A percentile compares a stretch with the other conserved stretches of the same genome.
phyloP scores from a whole-genome alignment of 1,140 invertebrate genomes.

The Drosophila arawakana region DNA sequence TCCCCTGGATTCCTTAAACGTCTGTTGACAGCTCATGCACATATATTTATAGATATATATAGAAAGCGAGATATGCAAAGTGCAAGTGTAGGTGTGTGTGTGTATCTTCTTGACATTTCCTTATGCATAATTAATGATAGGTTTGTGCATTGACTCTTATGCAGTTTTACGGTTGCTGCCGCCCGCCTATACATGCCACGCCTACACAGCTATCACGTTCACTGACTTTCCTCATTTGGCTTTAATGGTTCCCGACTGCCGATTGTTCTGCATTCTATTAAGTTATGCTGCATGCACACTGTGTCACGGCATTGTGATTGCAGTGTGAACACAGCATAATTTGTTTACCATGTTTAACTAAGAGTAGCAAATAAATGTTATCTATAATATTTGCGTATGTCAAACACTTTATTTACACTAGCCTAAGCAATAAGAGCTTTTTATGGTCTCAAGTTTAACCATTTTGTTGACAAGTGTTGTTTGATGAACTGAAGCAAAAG shows the following conservation, averaged over 20 bases:
- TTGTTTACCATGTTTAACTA: neutral
- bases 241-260: slow-evolving; percentile 20
- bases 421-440: neutral
- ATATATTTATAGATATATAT: slow-evolving; percentile 4
- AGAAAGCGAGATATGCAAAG: neutral
- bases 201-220: neutral
- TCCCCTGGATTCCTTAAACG: neutral
- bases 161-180: slow-evolving; percentile 45
- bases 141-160: slow-evolving; percentile 36
- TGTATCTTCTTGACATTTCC: slow-evolving; percentile 19
- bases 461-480: slow-evolving; percentile 7
- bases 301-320: too few relatives aligned
- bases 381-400: neutral
- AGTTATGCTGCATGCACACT: neutral
- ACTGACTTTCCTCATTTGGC: neutral
- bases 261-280: neutral
- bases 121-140: slow-evolving; percentile 52
- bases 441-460: too few relatives aligned
- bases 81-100: neutral
- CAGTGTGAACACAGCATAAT: neutral
- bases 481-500: slow-evolving; percentile 14
- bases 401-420: neutral
- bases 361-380: neutral
- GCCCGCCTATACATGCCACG: slow-evolving; percentile 2
- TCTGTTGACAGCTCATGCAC: slow-evolving; percentile 3